Percentiles rank a stretch among this genome's conserved stretches.
These are phyloP conservation scores for Tapirus terrestris DNA, from an alignment of 2,113 vertebrate genomes.

Conservation along the genomic window DNA sequence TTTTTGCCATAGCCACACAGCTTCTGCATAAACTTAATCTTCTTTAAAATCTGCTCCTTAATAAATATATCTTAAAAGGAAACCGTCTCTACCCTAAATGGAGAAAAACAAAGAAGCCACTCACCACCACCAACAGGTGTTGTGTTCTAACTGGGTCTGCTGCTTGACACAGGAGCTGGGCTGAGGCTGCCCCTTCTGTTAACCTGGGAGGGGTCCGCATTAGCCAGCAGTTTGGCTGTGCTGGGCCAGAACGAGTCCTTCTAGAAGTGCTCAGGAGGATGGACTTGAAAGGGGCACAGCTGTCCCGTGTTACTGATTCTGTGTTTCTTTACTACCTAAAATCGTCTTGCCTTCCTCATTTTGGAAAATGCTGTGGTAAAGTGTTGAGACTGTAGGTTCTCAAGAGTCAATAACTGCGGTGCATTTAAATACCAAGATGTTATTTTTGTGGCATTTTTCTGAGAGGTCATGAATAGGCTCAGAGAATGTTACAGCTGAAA, in stretches of 20 bases:
- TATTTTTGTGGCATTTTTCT: not conserved
- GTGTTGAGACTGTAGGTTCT: not conserved
- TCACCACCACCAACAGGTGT: not conserved
- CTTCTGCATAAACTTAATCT: not conserved
- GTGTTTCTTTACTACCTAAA: not conserved
- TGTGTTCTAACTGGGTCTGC: not conserved
- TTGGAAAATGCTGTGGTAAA: not conserved
- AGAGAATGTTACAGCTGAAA: not conserved
- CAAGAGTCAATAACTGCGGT: not conserved
- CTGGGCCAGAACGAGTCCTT: rapidly evolving
- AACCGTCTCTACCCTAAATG: not conserved
- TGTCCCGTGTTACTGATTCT: not conserved
- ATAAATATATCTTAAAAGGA: not conserved
- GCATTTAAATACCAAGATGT: not conserved
- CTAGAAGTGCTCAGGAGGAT: not conserved
- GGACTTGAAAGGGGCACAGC: not conserved
- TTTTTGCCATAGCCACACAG: not conserved
- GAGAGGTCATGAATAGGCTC: not conserved
- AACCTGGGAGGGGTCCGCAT: not conserved
- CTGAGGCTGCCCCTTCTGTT: not conserved
- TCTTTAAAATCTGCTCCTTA: constrained; percentile 8
- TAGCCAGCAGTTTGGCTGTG: not conserved
- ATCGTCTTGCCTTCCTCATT: not conserved
- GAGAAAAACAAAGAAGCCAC: constrained; percentile 7
- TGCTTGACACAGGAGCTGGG: not conserved